These are phyloP conservation scores for Drosophila mimica DNA, from an alignment of 2,888 invertebrate species.

Conservation along the genomic window DNA sequence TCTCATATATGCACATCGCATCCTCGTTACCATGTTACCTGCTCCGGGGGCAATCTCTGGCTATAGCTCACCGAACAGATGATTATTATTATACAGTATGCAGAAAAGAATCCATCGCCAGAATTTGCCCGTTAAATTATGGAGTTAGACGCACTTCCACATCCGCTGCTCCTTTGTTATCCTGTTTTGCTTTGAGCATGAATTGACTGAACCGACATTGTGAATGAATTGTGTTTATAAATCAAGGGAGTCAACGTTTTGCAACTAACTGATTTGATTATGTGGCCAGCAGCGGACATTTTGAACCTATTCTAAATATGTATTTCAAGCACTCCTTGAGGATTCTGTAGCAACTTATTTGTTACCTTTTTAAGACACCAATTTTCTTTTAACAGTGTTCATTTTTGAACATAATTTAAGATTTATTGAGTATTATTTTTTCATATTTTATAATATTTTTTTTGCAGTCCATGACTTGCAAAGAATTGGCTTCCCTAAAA, in stretches of 20 bases:
- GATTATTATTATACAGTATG: constrained; percentile 14
- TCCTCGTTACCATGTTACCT: constrained; percentile 6
- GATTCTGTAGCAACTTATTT: no score
- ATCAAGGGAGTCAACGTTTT: neutral
- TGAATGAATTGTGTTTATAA: neutral
- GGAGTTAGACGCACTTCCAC: constrained; percentile 29
- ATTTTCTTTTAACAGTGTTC: no score
- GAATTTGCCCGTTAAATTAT: neutral
- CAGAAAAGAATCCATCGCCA: constrained; percentile 6
- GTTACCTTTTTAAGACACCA: no score
- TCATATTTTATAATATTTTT: neutral
- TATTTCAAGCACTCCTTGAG: neutral
- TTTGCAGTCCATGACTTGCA: neutral
- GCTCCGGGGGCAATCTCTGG: neutral
- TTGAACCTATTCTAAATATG: neutral
- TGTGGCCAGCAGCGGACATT: neutral
- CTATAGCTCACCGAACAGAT: neutral
- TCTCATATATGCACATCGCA: neutral
- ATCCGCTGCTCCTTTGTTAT: constrained; percentile 28
- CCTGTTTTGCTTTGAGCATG: neutral
- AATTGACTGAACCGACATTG: neutral
- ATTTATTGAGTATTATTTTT: neutral
- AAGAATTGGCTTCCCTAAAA: constrained; percentile 12
- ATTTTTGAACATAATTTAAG: no score
- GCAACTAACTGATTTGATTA: neutral